Conservation (phyloP, 2,888 invertebrate species). For the Rhyacophila evoluta region DNA sequence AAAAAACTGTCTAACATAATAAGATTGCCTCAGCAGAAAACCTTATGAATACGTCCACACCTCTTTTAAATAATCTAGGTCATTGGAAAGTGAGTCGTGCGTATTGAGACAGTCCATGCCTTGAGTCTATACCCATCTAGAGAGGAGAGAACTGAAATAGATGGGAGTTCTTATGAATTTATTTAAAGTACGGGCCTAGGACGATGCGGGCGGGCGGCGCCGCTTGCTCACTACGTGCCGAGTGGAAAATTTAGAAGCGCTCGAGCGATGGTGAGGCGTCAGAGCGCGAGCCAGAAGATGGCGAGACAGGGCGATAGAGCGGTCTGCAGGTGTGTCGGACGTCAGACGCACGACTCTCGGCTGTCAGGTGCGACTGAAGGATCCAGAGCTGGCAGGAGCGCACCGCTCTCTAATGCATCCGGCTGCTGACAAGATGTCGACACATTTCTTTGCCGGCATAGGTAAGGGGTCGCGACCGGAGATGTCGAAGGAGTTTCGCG, state of each 20-base stretch:
- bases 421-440: constrained; percentile 49
- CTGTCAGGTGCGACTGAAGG: constrained; percentile 34
- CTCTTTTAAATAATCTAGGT: no score
- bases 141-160: background rate
- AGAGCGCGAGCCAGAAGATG: constrained; percentile 14
- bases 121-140: no score
- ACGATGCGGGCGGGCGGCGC: background rate
- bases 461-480: constrained; percentile 82
- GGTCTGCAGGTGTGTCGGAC: constrained; percentile 26
- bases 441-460: constrained; percentile 82
- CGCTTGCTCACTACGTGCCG: constrained; percentile 6
- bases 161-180: background rate
- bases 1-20: no score
- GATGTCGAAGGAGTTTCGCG: constrained; percentile 73
- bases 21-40: no score
- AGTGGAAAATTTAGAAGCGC: background rate
- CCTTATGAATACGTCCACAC: no score
- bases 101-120: no score
- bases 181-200: constrained; percentile 22
- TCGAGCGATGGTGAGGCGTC: background rate
- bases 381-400: constrained; percentile 37
- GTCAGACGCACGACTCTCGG: constrained; percentile 54
- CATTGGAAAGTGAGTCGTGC: no score
- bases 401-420: constrained; percentile 54
- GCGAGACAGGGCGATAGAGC: background rate